A percentile compares a stretch with the other conserved stretches of the same genome.
phyloP scores from a whole-genome alignment of 2,888 invertebrate genomes.

The Archips xylosteana region DNA sequence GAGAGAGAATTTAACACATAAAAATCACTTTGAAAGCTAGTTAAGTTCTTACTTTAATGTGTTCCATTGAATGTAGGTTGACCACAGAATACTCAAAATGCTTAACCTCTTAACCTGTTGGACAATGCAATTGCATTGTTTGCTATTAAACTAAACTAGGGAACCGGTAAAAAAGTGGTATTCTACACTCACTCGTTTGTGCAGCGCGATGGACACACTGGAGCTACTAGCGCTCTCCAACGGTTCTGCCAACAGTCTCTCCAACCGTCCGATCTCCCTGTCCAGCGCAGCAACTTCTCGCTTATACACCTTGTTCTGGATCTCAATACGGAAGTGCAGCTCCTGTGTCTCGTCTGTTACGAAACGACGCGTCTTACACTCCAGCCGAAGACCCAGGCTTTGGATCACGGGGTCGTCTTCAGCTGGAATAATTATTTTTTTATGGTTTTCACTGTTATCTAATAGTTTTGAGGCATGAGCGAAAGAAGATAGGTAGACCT shows the following conservation, averaged over 20 bases:
- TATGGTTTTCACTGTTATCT: too few relatives aligned
- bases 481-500: too few relatives aligned
- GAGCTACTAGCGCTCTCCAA: slow-evolving; percentile 85
- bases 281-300: slow-evolving; percentile 92
- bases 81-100: too few relatives aligned
- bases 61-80: too few relatives aligned
- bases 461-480: too few relatives aligned
- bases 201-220: slow-evolving; percentile 76
- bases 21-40: too few relatives aligned
- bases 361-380: slow-evolving; percentile 94
- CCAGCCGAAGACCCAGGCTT: slow-evolving; percentile 94
- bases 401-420: slow-evolving; percentile 93
- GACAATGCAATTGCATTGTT: too few relatives aligned
- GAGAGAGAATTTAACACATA: slow-evolving; percentile 1
- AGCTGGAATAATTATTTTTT: slow-evolving; percentile 76
- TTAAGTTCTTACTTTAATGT: too few relatives aligned
- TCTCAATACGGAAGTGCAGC: slow-evolving; percentile 93
- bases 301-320: slow-evolving; percentile 95
- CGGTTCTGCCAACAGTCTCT: slow-evolving; percentile 88
- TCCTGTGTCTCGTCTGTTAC: slow-evolving; percentile 94
- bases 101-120: too few relatives aligned
- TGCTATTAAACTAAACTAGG: too few relatives aligned
- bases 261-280: slow-evolving; percentile 91
- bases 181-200: slow-evolving; percentile 60
- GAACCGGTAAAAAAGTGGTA: too few relatives aligned